These are phyloP conservation scores for Bradysia coprophila DNA, from an alignment of 1,140 invertebrate species.

Conservation along the genomic window DNA sequence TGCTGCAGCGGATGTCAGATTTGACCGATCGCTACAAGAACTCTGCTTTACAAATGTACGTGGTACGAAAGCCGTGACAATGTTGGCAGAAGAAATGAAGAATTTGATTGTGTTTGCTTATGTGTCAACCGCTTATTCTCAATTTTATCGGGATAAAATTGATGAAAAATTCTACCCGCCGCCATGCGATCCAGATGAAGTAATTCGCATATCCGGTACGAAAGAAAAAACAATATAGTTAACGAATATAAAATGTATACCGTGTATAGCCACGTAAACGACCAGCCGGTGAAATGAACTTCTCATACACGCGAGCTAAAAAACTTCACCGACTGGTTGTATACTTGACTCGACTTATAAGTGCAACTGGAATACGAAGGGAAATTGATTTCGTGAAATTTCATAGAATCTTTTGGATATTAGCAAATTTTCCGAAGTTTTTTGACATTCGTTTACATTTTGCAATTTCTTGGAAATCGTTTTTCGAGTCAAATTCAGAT, in stretches of 20 bases:
- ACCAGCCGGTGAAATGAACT: slow-evolving; percentile 11
- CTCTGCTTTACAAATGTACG: slow-evolving; percentile 31
- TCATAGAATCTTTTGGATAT: too few relatives aligned
- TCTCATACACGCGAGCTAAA: slow-evolving; percentile 38
- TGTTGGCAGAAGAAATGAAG: slow-evolving; percentile 32
- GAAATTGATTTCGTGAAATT: too few relatives aligned
- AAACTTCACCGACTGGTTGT: slow-evolving; percentile 23
- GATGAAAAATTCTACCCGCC: too few relatives aligned
- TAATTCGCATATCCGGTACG: too few relatives aligned
- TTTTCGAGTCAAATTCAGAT: too few relatives aligned
- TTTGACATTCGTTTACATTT: too few relatives aligned
- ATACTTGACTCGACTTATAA: too few relatives aligned
- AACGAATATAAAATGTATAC: slow-evolving; percentile 28
- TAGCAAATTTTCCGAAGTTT: too few relatives aligned
- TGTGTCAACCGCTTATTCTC: slow-evolving; percentile 43
- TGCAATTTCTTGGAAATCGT: too few relatives aligned
- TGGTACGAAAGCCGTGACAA: slow-evolving; percentile 29
- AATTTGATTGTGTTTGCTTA: too few relatives aligned
- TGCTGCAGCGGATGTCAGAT: slow-evolving; percentile 64
- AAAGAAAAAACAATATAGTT: slow-evolving; percentile 34
- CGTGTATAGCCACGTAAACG: slow-evolving; percentile 25
- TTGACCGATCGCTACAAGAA: slow-evolving; percentile 49
- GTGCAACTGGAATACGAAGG: too few relatives aligned
- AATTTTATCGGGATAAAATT: slow-evolving; percentile 30
- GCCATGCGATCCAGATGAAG: too few relatives aligned